Base-by-base conservation (phyloP, 2,888 invertebrate genomes). In the Acanthosepion esculentum region DNA sequence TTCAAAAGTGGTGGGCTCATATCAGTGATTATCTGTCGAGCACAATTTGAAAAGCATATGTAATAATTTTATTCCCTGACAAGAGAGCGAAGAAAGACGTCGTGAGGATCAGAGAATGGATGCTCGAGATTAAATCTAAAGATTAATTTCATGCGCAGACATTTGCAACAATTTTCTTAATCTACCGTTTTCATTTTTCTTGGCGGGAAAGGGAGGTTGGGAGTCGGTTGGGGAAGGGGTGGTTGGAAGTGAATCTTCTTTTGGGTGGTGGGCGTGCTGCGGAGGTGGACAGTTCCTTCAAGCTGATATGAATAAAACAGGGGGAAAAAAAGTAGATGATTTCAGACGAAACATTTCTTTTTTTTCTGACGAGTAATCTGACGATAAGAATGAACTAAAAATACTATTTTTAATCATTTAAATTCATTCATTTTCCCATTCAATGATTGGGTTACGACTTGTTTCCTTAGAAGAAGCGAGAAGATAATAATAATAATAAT, bases 21-120 rank as follows among this genome's bases (percentile, higher is more conserved):
- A 78, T 78, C 78, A n/a, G 78, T 15, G 78, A 33, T 78, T n/a
- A 78, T 78, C 78, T 78, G 33, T 4, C 78, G n/a, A 78, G n/a
- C n/a, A 78, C 10, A n/a, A 78, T 78, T 78, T 78, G 78, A 78
- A 78, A n/a, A 78, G n/a, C 78, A n/a, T n/a, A 78, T 78, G 78
- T 33, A 78, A 78, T 33, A 33, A 33, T 8, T 59, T 23, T 59
- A 59, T 59, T 23, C 59, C 6, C 20, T 23, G n/a, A 6, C 33
- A 15, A 5, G 78, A n/a, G n/a, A 78, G 78, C 18, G 78, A 78
- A 78, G 33, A 78, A 78, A 78, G n/a, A 78, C 33, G 12, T 33
- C 12, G 12, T 15, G 33, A 5, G 33, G 78, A 78, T 78, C n/a
- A n/a, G 78, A n/a, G 78, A 78, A 33, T 33, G 12, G n/a, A n/a